Evolutionary conservation across 2,113 vertebrate species (phyloP).

Genomic region (Pseudorhombus dupliciocellatus): DNA sequence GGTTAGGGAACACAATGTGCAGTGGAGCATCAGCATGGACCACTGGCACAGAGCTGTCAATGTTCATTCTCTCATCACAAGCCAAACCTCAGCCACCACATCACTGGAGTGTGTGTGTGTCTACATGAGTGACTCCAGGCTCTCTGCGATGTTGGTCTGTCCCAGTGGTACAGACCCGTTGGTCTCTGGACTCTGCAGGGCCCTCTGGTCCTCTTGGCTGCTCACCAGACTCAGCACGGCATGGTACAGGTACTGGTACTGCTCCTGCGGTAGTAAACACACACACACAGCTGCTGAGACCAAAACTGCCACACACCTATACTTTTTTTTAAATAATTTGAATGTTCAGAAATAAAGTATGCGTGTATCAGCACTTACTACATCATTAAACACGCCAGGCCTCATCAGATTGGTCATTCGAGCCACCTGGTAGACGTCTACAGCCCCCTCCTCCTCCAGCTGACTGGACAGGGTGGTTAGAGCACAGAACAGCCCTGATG

Average conservation of each 20-base stretch:
- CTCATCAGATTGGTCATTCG: slow-evolving; percentile 97
- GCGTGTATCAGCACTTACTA: slow-evolving; percentile 83
- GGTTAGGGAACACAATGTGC: neutral
- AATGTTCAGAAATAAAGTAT: neutral
- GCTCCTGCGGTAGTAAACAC: slow-evolving; percentile 81
- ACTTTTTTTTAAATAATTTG: neutral
- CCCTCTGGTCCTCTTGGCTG: slow-evolving; percentile 91
- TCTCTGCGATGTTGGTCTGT: slow-evolving; percentile 87
- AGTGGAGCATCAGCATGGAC: slow-evolving; percentile 20
- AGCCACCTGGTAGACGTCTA: slow-evolving; percentile 93
- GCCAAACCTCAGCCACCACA: neutral
- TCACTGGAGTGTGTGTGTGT: neutral
- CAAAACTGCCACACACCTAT: no score
- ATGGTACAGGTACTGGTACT: slow-evolving; percentile 96
- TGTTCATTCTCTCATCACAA: neutral
- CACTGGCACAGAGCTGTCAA: neutral
- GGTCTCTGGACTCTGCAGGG: slow-evolving; percentile 88
- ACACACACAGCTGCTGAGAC: neutral
- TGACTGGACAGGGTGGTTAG: slow-evolving; percentile 89
- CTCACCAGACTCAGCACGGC: slow-evolving; percentile 94
- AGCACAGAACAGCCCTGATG: slow-evolving; percentile 84
- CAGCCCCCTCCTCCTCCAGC: slow-evolving; percentile 89
- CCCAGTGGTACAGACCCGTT: slow-evolving; percentile 88
- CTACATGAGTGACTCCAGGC: slow-evolving; percentile 90
- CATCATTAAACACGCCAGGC: slow-evolving; percentile 92